Evolutionary conservation across 2,797 vertebrate genomes (phyloP), one percentile per base, ranked within the genome.

Genomic region (Hephaestus fuliginosus): DNA sequence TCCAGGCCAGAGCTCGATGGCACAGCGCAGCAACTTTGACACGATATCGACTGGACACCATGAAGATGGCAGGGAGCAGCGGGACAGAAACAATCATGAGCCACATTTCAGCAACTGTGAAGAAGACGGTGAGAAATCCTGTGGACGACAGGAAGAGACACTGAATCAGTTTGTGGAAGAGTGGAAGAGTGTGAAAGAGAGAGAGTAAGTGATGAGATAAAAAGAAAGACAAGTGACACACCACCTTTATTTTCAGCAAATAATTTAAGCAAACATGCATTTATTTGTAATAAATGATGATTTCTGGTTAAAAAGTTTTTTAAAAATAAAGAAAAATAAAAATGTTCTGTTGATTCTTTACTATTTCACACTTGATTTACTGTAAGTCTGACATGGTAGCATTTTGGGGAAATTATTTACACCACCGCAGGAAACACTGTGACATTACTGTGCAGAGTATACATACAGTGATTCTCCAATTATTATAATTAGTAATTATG

Each of bases 31-130:
- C 48, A 1, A 85, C 10, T 3, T 73, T 68, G 11, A 30, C 78
- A 1, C 70, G 55, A 36, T 70, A 92, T 3, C 56, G 82, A 0
- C 62, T 33, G 36, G 52, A 83, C 0, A 86, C 30, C 58, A 91
- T 22, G 60, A 91, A 0, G 60, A 92, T 1, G 63, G 84, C 81
- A 0, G 92, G 86, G 28, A 95, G 81, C 67, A 94, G 82, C 8
- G 89, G 81, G 1, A 89, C 41, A 0, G 89, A 91, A 4, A 88
- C 56, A 0, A 74, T 76, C 12, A 86, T 6, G 41, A 88, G 52
- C 84, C 90, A 94, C 93, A 94, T 93, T n/a, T 76, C 3, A 28
- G 22, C 0, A 10, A 41, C 25, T 30, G 53, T 22, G 20, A 17
- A 2, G 33, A 9, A 22, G 41, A 51, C 3, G 0, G 48, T 0